Percentiles rank a stretch among this genome's conserved stretches.
These are phyloP conservation scores for Rhopilema esculentum DNA, from an alignment of 30 jellyfish, hydroid and myxozoan genomes.

Conservation along the genomic window DNA sequence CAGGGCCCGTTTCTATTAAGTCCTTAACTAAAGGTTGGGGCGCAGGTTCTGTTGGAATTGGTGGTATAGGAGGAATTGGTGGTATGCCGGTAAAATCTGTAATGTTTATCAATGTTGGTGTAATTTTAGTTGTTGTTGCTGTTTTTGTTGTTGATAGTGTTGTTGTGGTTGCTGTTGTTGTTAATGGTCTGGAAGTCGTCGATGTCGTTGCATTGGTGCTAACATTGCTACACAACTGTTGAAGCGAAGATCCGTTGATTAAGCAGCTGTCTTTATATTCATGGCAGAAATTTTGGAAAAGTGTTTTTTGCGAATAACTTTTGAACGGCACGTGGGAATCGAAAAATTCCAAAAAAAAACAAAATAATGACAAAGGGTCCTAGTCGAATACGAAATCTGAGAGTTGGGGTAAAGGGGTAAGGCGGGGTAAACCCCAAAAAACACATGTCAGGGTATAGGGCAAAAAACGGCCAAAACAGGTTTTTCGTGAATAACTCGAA, in stretches of 20 bases:
- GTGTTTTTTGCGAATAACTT: no score
- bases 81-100: not conserved
- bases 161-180: slow-evolving; percentile 13
- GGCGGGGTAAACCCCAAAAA: no score
- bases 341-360: no score
- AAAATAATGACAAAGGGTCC: no score
- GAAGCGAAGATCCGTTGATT: not conserved
- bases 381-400: no score
- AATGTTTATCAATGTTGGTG: not conserved
- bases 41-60: not conserved
- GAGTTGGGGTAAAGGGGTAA: no score
- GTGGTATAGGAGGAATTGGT: not conserved
- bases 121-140: not conserved
- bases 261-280: no score
- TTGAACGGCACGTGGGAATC: no score
- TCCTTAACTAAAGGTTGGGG: not conserved
- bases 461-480: no score
- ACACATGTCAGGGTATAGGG: no score
- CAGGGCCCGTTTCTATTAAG: not conserved
- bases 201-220: not conserved
- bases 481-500: no score
- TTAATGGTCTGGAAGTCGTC: not conserved
- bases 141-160: not conserved
- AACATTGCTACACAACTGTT: slow-evolving; percentile 5
- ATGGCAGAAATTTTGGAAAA: no score